A percentile compares a stretch with the other conserved stretches of the same genome.
Conservation (phyloP, 2,888 invertebrate genomes). For the Crioceris asparagi region DNA sequence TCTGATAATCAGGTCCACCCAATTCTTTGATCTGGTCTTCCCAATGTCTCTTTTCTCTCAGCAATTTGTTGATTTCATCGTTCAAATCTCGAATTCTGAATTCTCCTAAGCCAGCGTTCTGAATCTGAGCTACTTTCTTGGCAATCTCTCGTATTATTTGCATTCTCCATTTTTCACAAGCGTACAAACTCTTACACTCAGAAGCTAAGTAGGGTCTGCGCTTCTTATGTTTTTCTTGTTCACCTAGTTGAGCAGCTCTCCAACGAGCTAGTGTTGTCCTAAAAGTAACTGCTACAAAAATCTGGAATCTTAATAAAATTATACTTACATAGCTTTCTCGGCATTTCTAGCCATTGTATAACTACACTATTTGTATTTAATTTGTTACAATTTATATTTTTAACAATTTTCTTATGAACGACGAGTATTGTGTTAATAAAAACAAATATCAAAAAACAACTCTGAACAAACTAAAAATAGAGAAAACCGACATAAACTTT, state of each 20-base stretch:
- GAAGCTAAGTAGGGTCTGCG: slow-evolving; percentile 89
- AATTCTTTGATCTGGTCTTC: slow-evolving; percentile 91
- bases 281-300: slow-evolving; percentile 15
- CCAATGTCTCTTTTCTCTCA: slow-evolving; percentile 96
- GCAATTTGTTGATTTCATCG: slow-evolving; percentile 96
- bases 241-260: slow-evolving; percentile 92
- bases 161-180: slow-evolving; percentile 92
- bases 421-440: no score
- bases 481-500: no score
- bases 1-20: slow-evolving; percentile 89
- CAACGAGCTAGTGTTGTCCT: slow-evolving; percentile 98
- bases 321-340: slow-evolving; percentile 15
- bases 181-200: slow-evolving; percentile 83
- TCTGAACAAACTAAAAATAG: no score
- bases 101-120: slow-evolving; percentile 98
- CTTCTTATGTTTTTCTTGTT: slow-evolving; percentile 73
- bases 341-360: slow-evolving; percentile 14
- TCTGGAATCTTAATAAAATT: background rate
- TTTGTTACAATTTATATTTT: no score
- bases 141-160: slow-evolving; percentile 97
- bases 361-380: no score
- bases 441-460: no score
- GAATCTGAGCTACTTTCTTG: slow-evolving; percentile 97
- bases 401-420: no score
- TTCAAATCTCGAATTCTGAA: slow-evolving; percentile 96